phyloP scores from a whole-genome alignment of 2,888 invertebrate genomes.

The Drosophila subsilvestris region DNA sequence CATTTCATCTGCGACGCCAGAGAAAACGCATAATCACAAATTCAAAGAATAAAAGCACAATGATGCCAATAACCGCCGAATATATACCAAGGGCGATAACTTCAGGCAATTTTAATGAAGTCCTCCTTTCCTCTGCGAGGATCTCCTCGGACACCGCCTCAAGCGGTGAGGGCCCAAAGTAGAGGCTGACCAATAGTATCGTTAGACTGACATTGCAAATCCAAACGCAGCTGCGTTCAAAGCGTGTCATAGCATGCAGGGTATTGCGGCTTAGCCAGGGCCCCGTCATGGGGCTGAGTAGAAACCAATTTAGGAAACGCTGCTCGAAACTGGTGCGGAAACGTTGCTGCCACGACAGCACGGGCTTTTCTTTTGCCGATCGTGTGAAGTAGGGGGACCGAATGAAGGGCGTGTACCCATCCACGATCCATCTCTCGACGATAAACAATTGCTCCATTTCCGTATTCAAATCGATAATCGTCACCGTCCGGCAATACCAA shows the following conservation, averaged over 20 bases:
- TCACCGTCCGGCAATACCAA: constrained; percentile 43
- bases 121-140: rapidly evolving
- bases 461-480: constrained; percentile 16
- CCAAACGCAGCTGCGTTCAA: constrained; percentile 38
- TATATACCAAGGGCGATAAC: background rate
- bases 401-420: constrained; percentile 11
- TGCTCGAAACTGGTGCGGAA: constrained; percentile 17
- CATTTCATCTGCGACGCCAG: background rate
- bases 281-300: constrained; percentile 21
- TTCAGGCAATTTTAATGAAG: rapidly evolving
- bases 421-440: constrained; percentile 30
- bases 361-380: rapidly evolving
- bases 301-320: constrained; percentile 28
- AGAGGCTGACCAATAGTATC: background rate
- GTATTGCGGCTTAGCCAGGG: constrained; percentile 37
- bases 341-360: constrained; percentile 16
- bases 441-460: constrained; percentile 29
- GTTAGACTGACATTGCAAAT: constrained; percentile 32
- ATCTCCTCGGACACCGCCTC: background rate
- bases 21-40: constrained; percentile 1
- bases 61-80: background rate
- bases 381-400: constrained; percentile 16
- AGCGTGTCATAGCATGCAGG: constrained; percentile 26
- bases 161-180: constrained; percentile 4
- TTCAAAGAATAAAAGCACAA: constrained; percentile 35